Evolutionary conservation across 2,888 invertebrate genomes (phyloP).

Genomic region (Nephrotoma flavescens): DNA sequence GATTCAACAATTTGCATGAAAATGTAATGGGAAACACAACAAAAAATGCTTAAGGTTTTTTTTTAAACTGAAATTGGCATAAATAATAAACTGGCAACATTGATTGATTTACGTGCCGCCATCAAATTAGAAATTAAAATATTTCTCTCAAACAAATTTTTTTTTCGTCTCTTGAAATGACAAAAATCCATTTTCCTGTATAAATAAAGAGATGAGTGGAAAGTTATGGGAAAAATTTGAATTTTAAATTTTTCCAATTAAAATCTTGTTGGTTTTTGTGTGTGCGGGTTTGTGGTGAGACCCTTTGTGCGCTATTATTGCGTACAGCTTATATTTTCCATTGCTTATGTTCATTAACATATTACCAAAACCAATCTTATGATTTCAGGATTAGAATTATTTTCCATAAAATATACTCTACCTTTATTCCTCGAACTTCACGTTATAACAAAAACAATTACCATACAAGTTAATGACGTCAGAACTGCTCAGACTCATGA

Average conservation of each 20-base stretch:
- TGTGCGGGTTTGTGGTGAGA: no score
- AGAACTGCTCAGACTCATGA: no score
- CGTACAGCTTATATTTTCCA: no score
- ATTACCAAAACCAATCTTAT: no score
- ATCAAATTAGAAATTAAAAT: background rate
- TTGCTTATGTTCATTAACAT: no score
- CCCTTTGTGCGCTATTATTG: no score
- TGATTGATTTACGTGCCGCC: background rate
- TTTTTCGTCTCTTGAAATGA: background rate
- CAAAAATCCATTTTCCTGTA: background rate
- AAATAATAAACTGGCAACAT: background rate
- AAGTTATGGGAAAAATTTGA: background rate
- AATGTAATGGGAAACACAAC: background rate
- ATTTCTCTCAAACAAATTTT: background rate
- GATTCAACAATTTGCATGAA: background rate
- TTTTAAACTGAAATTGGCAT: background rate
- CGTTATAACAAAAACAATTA: no score
- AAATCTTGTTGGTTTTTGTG: background rate
- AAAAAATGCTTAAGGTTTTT: background rate
- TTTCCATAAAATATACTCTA: no score
- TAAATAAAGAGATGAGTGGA: background rate
- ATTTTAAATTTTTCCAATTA: background rate
- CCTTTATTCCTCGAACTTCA: no score
- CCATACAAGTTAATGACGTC: no score
- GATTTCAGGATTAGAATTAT: no score